Conservation (phyloP, 1,140 invertebrate species). For the Parapsyche elsis region DNA sequence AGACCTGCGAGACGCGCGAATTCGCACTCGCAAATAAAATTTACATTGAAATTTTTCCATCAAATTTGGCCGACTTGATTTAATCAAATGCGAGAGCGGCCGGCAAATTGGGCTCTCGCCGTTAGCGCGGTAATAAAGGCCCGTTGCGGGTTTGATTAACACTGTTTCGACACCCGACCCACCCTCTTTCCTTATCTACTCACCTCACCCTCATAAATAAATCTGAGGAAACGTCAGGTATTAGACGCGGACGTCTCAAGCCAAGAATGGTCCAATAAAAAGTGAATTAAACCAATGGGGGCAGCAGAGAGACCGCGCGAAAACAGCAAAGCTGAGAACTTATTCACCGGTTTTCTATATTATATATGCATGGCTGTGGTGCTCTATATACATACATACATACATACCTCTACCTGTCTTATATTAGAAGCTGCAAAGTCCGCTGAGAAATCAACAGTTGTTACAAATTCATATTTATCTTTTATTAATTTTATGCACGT, state of each 20-base stretch:
- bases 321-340: neutral
- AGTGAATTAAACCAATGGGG: neutral
- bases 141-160: slow-evolving; percentile 42
- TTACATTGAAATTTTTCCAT: slow-evolving; percentile 45
- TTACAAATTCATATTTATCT: no score
- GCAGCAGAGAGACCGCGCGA: neutral
- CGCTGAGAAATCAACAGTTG: no score
- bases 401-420: no score
- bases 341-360: neutral
- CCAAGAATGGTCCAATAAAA: slow-evolving; percentile 22
- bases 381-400: neutral
- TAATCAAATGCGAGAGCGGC: slow-evolving; percentile 23
- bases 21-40: slow-evolving; percentile 28
- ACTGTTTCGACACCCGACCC: neutral
- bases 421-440: no score
- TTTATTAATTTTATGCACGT: no score
- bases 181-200: neutral
- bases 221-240: slow-evolving; percentile 15
- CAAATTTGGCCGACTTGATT: slow-evolving; percentile 41
- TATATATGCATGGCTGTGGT: neutral
- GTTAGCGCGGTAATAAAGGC: slow-evolving; percentile 35
- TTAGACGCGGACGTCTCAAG: neutral
- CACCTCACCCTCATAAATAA: slow-evolving; percentile 28
- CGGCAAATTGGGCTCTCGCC: slow-evolving; percentile 15
- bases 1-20: neutral